Evolutionary conservation across 2,113 vertebrate genomes (phyloP), one percentile per base, ranked within the genome.

Genomic region (Ictidomys tridecemlineatus): DNA sequence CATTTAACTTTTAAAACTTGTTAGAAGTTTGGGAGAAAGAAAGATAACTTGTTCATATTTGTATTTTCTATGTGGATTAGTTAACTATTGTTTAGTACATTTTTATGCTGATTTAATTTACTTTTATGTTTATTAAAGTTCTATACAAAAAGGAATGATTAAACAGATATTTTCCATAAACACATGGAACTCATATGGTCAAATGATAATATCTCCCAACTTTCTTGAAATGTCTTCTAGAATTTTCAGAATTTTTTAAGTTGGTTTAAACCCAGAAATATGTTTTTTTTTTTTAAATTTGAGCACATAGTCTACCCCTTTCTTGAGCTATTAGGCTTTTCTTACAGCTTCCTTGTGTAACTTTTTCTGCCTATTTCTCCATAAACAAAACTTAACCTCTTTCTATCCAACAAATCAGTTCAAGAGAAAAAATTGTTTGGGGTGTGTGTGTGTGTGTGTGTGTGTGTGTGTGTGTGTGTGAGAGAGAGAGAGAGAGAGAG

Each of bases 151-250:
- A 56, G 30, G 3, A 91, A 93, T 79, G 48, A 90, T 42, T 87
- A 67, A 51, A 20, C 48, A 67, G 16, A 32, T 37, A 58, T 77
- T 93, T 92, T 80, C 28, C 8, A 67, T 58, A 80, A 76, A 10
- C 8, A 10, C 7, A 56, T 32, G 45, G 13, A 63, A 78, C 67
- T 85, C 82, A 8, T 63, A 56, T 45, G 30, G 9, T 91, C 32
- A 77, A 42, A 77, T 74, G 12, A 80, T 17, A 92, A 58, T 88
- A 45, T 69, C 28, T 73, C 78, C 72, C 20, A 39, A 13, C 14
- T 94, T 90, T 91, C 53, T 90, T 80, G 34, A 86, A 93, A 74
- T 61, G 5, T 73, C n/a, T 85, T 90, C 56, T 34, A 85, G 16
- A 63, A 20, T 16, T 80, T 51, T 79, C 87, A 22, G 18, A 70